A percentile compares a stretch with the other conserved stretches of the same genome.
These are phyloP conservation scores for Urechis unicinctus DNA, from an alignment of 2,888 invertebrate genomes.

Conservation along the genomic window DNA sequence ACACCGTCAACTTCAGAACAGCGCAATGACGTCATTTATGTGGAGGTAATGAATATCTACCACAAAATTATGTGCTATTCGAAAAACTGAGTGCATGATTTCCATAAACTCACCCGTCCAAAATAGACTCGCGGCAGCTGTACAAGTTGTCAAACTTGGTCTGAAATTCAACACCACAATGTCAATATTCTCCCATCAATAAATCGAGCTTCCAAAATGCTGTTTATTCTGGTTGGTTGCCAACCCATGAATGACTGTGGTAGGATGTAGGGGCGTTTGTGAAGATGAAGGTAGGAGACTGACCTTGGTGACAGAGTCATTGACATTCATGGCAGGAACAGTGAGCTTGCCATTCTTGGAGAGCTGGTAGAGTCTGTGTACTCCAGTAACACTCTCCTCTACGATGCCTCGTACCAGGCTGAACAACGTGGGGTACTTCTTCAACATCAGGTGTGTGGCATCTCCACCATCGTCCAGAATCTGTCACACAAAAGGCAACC, in stretches of 20 bases:
- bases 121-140: conserved; percentile 76
- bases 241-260: neutral
- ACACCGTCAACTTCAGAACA: no score
- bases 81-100: no score
- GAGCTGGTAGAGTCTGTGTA: conserved; percentile 96
- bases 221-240: no score
- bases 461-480: conserved; percentile 99
- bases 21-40: no score
- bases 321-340: conserved; percentile 96
- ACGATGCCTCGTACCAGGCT: conserved; percentile 64
- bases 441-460: conserved; percentile 89
- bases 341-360: conserved; percentile 77
- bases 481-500: conserved; percentile 36
- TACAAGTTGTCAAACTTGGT: conserved; percentile 29
- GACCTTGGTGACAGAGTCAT: conserved; percentile 97
- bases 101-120: conserved; percentile 75
- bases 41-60: neutral
- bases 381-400: conserved; percentile 99
- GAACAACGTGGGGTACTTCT: conserved; percentile 66
- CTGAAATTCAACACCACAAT: conserved; percentile 19
- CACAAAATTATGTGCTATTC: neutral
- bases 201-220: neutral
- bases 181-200: neutral
- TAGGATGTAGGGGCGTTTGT: no score
- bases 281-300: neutral